phyloP scores from a whole-genome alignment of 1,140 invertebrate genomes.

The Polypedilum pembai region DNA sequence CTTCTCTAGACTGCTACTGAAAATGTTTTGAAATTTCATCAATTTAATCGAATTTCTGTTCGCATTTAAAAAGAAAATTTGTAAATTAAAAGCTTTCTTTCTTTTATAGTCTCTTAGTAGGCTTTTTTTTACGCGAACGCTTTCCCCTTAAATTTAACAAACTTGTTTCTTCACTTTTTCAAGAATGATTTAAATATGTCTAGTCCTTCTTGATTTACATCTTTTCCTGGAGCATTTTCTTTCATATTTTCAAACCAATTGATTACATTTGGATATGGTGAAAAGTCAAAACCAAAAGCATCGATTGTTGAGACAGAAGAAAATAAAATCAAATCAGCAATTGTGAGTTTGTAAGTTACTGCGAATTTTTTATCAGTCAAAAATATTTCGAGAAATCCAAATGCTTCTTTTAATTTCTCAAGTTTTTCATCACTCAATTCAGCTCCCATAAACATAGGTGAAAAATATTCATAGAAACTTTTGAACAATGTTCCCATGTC shows the following conservation, averaged over 20 bases:
- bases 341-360: constrained; percentile 47
- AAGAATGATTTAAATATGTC: constrained; percentile 33
- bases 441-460: neutral
- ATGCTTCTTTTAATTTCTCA: neutral
- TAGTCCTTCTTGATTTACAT: constrained; percentile 48
- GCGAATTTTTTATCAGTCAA: constrained; percentile 44
- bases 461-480: constrained; percentile 7
- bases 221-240: constrained; percentile 41
- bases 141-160: neutral
- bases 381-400: constrained; percentile 42
- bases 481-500: constrained; percentile 49
- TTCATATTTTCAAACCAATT: constrained; percentile 39
- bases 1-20: neutral
- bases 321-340: constrained; percentile 49
- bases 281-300: constrained; percentile 11
- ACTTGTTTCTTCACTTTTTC: neutral
- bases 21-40: neutral
- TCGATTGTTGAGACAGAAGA: constrained; percentile 38
- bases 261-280: constrained; percentile 23
- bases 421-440: neutral
- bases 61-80: too few species aligned
- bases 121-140: neutral
- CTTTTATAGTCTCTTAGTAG: neutral
- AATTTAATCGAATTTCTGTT: too few species aligned
- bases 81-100: too few species aligned